Percentiles rank a stretch among this genome's conserved stretches.
Evolutionary conservation across 2,797 vertebrate species (phyloP).

Genomic region (Lagocephalus sceleratus): DNA sequence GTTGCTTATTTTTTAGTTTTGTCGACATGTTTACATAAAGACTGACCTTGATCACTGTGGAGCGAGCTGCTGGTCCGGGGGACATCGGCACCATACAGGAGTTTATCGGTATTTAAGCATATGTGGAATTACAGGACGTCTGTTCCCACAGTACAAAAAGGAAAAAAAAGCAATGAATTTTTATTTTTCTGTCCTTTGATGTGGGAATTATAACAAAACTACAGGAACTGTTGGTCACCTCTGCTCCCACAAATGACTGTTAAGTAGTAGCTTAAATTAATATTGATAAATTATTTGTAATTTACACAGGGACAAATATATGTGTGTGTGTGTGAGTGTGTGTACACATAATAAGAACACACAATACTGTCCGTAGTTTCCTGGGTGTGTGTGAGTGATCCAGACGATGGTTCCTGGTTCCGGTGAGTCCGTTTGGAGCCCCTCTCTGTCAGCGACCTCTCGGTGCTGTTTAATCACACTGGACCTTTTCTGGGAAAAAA

Average conservation of each 20-base stretch:
- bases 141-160: constrained; percentile 58
- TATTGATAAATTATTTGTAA: constrained; percentile 80
- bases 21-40: constrained; percentile 84
- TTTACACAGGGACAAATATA: constrained; percentile 70
- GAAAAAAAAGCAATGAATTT: constrained; percentile 42
- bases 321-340: constrained; percentile 1
- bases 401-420: too few species aligned
- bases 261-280: constrained; percentile 79
- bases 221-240: constrained; percentile 57
- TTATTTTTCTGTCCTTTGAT: constrained; percentile 58
- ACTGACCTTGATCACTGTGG: constrained; percentile 84
- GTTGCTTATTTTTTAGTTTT: constrained; percentile 41
- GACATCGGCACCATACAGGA: constrained; percentile 52
- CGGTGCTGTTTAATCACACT: constrained; percentile 80
- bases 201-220: constrained; percentile 47
- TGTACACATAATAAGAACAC: constrained; percentile 55
- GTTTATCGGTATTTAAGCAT: constrained; percentile 74
- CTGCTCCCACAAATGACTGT: constrained; percentile 74
- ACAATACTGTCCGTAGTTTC: constrained; percentile 69
- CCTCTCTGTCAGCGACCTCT: constrained; percentile 15
- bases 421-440: too few species aligned
- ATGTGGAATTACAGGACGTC: constrained; percentile 54
- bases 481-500: constrained; percentile 74
- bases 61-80: constrained; percentile 44
- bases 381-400: constrained; percentile 5